These are phyloP conservation scores for Stichopus horrens DNA, from an alignment of 53 echinoderm and acorn worm species.

Conservation along the genomic window DNA sequence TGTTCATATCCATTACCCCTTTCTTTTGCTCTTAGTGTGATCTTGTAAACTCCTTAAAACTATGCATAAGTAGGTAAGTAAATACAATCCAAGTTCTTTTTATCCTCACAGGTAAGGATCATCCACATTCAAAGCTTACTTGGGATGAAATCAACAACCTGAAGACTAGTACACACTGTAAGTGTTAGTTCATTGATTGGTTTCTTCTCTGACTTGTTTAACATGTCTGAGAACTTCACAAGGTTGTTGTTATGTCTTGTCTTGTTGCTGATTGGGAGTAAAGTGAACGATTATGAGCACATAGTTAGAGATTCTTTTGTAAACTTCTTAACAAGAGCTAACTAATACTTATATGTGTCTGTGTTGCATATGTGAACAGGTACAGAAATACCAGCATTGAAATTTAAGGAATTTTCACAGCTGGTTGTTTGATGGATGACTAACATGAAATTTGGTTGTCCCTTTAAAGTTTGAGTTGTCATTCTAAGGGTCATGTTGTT, in stretches of 20 bases:
- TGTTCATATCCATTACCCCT: too few species aligned
- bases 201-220: neutral
- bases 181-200: slow-evolving; percentile 42
- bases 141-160: slow-evolving; percentile 81
- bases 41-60: neutral
- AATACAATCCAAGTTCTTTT: neutral
- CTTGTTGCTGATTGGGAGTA: neutral
- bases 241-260: neutral
- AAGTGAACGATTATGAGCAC: neutral
- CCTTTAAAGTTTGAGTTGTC: too few species aligned
- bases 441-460: too few species aligned
- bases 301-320: neutral
- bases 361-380: too few species aligned
- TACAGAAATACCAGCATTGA: too few species aligned
- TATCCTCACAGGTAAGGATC: slow-evolving; percentile 67
- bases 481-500: too few species aligned
- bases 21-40: too few species aligned
- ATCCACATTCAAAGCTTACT: slow-evolving; percentile 54
- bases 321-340: too few species aligned
- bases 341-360: too few species aligned
- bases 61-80: neutral
- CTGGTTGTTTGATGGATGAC: too few species aligned
- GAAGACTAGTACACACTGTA: slow-evolving; percentile 69
- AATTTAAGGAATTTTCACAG: too few species aligned
- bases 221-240: neutral